Evolutionary conservation across 2,113 vertebrate species (phyloP).

Genomic region (Nothoprocta perdicaria): DNA sequence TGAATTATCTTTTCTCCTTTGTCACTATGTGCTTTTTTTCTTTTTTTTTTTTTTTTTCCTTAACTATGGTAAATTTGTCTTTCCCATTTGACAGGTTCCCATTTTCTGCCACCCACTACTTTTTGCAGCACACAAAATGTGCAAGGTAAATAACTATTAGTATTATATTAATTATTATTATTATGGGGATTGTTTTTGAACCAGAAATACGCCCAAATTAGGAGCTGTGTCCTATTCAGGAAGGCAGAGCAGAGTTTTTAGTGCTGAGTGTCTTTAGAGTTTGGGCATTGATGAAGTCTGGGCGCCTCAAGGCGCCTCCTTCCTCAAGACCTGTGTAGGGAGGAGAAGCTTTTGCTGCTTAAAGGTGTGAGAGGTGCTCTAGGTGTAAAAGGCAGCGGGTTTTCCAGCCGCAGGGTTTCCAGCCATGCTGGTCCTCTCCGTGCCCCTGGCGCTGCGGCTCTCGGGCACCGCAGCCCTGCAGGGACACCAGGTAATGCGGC

Average conservation of each 20-base stretch:
- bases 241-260: neutral
- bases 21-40: neutral
- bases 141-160: neutral
- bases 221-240: neutral
- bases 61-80: neutral
- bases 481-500: neutral
- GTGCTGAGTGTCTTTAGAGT: neutral
- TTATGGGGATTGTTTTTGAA: neutral
- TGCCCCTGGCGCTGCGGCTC: neutral
- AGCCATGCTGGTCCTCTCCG: neutral
- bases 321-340: accelerated
- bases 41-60: neutral
- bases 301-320: accelerated
- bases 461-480: neutral
- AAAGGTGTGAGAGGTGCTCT: neutral
- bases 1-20: neutral
- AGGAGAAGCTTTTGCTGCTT: neutral
- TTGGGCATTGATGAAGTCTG: neutral
- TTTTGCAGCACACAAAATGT: neutral
- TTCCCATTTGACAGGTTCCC: neutral
- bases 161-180: neutral
- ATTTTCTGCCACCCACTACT: neutral
- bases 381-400: neutral
- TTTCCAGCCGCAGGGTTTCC: neutral
- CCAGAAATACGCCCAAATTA: neutral